Base-by-base conservation (phyloP, 1,140 invertebrate genomes). In the Mamestra configurata region DNA sequence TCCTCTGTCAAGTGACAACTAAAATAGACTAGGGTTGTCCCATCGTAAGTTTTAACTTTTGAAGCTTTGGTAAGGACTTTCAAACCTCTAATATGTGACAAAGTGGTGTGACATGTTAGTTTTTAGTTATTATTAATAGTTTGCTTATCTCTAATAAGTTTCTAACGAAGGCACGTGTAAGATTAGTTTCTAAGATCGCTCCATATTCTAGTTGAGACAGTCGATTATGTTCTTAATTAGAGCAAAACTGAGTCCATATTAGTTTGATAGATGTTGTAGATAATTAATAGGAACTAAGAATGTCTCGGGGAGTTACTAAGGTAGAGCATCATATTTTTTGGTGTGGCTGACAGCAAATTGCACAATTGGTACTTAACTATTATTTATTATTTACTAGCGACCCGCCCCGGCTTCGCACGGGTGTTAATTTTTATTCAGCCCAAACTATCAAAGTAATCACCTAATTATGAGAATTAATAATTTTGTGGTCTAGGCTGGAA, bases 41-140 rank as follows among this genome's bases (percentile, higher is more conserved):
- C 57, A 51, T 72, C 40, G 83, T 79, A 85, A 87, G 82, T 87
- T 85, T 85, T 82, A 85, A 87, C 86, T 87, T 87, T 85, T 82
- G 77, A 82, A 77, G 77, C 81, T 59, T 77, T 72, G 78, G 72
- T 84, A 84, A 85, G 86, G 79, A 82, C 79, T 82, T 82, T 73
- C 72, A 76, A 77, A 46, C 73, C 59, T 64, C 75, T 82, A 77
- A 78, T 83, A 82, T 87, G 84, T 87, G 82, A 84, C 79, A 59
- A 82, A 87, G 84, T 82, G 77, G 75, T 82, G 75, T 79, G 61
- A 76, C 72, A 80, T 83, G 80, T 82, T 87, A 82, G 79, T 77
- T 79, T 79, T 64, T 72, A 79, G 79, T 76, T 73, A 72, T 77
- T 79, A 79, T 83, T 81, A 78, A 71, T 71, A 43, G 72, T 37